Conservation (phyloP, 2,113 vertebrate genomes). For the Malurus elegans region DNA sequence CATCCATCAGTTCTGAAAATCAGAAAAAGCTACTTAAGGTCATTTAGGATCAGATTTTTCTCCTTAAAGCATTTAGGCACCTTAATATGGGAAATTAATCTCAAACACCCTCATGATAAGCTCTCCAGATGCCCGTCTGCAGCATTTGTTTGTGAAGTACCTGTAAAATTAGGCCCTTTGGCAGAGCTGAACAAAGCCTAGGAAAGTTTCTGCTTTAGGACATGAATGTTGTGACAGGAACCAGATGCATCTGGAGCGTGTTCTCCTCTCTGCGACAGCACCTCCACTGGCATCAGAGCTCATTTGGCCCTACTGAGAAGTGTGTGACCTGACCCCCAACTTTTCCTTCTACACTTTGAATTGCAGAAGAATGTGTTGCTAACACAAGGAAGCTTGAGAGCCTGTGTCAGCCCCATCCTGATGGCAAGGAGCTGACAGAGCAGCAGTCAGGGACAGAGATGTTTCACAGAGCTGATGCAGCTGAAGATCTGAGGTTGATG, state of each 20-base stretch:
- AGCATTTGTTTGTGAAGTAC: not conserved
- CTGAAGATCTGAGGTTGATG: not conserved
- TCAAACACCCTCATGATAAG: not conserved
- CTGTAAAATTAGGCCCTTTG: not conserved
- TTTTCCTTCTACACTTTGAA: not conserved
- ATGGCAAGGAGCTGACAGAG: not conserved
- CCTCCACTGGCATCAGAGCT: not conserved
- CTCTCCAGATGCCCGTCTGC: not conserved
- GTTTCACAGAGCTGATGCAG: not conserved
- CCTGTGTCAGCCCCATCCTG: not conserved
- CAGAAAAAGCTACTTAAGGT: not conserved
- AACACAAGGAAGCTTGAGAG: not conserved
- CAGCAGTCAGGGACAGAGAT: accelerated
- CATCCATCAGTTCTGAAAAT: not conserved
- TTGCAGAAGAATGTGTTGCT: not conserved
- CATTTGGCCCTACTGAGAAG: not conserved
- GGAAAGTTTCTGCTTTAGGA: not conserved
- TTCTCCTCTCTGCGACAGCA: not conserved
- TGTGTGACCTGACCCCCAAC: too few relatives aligned
- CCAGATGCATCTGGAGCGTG: not conserved
- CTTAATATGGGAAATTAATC: not conserved
- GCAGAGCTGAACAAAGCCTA: not conserved
- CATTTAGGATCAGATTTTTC: not conserved
- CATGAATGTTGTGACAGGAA: not conserved
- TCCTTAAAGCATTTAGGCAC: not conserved